Conservation (phyloP, 2,113 vertebrate genomes). For the Nyctibius bracteatus region DNA sequence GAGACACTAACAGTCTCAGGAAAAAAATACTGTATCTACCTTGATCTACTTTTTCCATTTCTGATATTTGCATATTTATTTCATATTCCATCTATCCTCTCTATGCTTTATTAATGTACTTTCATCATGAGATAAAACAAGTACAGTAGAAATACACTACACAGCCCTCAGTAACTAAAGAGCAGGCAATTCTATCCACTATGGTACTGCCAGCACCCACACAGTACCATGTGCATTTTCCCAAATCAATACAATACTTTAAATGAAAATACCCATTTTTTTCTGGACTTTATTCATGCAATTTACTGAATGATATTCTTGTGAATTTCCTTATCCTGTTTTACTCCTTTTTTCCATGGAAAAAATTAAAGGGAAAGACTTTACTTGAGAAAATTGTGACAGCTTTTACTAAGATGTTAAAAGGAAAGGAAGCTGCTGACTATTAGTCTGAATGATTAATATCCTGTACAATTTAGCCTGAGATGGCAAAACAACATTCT, state of each 20-base stretch:
- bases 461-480: not conserved
- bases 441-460: not conserved
- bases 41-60: not conserved
- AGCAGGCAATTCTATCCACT: not conserved
- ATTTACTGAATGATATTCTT: not conserved
- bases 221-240: not conserved
- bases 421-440: not conserved
- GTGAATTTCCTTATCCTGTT: not conserved
- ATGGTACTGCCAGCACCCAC: not conserved
- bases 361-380: not conserved
- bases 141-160: not conserved
- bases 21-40: not conserved
- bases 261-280: not conserved
- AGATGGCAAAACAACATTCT: not conserved
- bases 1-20: not conserved
- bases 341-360: not conserved
- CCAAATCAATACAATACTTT: not conserved
- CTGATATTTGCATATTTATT: not conserved
- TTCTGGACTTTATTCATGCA: not conserved
- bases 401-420: not conserved
- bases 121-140: not conserved
- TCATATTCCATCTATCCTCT: not conserved
- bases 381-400: not conserved
- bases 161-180: not conserved
- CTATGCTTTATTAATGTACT: conserved; percentile 7